phyloP scores from a whole-genome alignment of 2,888 invertebrate species.

The Xestia xanthographa region DNA sequence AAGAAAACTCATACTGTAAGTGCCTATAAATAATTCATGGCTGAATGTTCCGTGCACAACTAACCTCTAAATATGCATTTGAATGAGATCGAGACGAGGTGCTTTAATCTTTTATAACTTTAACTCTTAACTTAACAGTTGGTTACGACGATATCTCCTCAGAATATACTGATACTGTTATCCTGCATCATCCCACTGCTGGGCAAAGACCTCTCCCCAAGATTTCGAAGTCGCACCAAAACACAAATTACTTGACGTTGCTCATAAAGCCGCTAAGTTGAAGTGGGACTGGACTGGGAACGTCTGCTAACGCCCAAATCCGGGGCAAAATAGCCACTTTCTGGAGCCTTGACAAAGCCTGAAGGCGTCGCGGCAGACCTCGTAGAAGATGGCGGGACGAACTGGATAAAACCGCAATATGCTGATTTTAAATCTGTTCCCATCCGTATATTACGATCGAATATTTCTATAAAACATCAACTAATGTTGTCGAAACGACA shows the following conservation, averaged over 20 bases:
- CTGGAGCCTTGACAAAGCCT: no score
- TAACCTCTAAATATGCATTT: slow-evolving; percentile 58
- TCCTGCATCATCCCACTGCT: no score
- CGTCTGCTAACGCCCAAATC: no score
- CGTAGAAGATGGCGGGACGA: no score
- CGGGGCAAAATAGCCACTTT: no score
- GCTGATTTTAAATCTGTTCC: slow-evolving; percentile 6
- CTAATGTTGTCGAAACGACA: slow-evolving; percentile 26
- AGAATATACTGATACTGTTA: no score
- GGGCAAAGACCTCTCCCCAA: no score
- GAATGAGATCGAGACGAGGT: slow-evolving; percentile 32
- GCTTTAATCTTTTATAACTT: slow-evolving; percentile 44
- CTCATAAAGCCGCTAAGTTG: no score
- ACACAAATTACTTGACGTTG: no score
- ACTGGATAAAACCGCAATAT: not conserved
- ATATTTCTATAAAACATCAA: slow-evolving; percentile 13
- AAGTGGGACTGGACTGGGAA: no score
- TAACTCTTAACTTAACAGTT: slow-evolving; percentile 15
- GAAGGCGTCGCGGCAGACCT: no score
- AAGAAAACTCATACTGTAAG: slow-evolving; percentile 42
- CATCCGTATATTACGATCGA: not conserved
- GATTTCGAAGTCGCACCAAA: no score
- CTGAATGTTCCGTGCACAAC: slow-evolving; percentile 31
- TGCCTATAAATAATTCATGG: slow-evolving; percentile 46
- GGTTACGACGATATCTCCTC: slow-evolving; percentile 3